Conservation (phyloP, 2,888 invertebrate genomes). For the Sarcophaga caerulescens region DNA sequence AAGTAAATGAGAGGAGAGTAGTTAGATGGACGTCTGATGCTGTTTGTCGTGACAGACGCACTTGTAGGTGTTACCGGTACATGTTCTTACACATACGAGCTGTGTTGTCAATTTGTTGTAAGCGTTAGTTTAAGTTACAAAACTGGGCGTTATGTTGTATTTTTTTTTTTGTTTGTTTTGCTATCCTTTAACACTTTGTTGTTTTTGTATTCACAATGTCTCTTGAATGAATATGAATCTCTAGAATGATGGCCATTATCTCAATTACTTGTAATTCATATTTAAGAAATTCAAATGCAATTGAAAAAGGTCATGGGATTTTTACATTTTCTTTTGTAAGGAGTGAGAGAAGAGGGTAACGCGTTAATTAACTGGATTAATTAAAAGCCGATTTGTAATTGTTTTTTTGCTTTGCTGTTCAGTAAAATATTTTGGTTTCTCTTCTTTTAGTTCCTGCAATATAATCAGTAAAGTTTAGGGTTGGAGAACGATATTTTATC, state of each 20-base stretch:
- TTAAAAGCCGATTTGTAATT: no score
- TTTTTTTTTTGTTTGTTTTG: background rate
- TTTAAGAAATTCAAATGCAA: slow-evolving; percentile 4
- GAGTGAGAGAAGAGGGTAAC: no score
- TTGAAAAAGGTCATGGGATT: background rate
- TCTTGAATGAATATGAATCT: slow-evolving; percentile 22
- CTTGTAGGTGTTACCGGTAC: slow-evolving; percentile 63
- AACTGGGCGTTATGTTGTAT: slow-evolving; percentile 46
- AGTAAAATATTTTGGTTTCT: no score
- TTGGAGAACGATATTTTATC: no score
- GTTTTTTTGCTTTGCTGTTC: no score
- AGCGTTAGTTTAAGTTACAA: slow-evolving; percentile 57
- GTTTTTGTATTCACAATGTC: slow-evolving; percentile 28
- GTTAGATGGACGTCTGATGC: background rate
- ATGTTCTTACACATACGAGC: slow-evolving; percentile 57
- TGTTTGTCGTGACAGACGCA: background rate
- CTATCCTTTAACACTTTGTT: background rate
- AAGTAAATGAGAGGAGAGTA: slow-evolving; percentile 34
- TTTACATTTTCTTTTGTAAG: no score
- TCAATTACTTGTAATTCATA: slow-evolving; percentile 23
- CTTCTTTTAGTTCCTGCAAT: no score
- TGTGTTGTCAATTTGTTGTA: slow-evolving; percentile 66
- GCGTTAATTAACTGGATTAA: no score
- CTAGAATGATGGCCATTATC: slow-evolving; percentile 14
- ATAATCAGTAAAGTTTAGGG: no score